Percentiles rank a stretch among this genome's conserved stretches.
phyloP scores from a whole-genome alignment of 1,140 invertebrate genomes.

The Bombus turneri region DNA sequence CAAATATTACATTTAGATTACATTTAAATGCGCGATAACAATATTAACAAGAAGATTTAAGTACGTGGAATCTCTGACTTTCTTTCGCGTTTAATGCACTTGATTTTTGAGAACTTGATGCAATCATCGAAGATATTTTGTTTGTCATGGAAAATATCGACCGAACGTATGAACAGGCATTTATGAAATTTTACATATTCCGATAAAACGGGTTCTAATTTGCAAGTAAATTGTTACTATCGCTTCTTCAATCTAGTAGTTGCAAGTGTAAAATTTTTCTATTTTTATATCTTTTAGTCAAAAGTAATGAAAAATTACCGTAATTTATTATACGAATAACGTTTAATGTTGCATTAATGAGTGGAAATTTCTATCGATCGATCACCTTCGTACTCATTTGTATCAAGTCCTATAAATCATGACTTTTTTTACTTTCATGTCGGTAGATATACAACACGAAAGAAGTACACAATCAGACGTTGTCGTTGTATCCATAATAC shows the following conservation, averaged over 20 bases:
- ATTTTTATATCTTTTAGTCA: no score
- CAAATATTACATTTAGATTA: slow-evolving; percentile 31
- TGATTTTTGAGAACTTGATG: not conserved
- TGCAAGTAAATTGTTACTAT: no score
- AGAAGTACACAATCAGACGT: slow-evolving; percentile 4
- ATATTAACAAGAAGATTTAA: slow-evolving; percentile 57
- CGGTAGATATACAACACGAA: not conserved
- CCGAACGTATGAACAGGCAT: not conserved
- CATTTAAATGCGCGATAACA: slow-evolving; percentile 51
- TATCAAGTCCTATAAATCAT: not conserved
- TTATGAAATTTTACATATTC: not conserved
- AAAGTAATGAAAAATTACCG: no score
- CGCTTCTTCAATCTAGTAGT: no score
- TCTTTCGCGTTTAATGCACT: not conserved
- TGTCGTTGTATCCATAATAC: not conserved
- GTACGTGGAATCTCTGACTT: slow-evolving; percentile 31
- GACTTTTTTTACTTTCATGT: no score
- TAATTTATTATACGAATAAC: no score
- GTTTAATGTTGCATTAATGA: not conserved
- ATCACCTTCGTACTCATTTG: not conserved
- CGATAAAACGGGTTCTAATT: not conserved
- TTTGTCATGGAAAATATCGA: no score
- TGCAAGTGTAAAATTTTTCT: no score
- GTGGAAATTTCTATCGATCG: no score
- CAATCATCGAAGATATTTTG: not conserved